Percentiles rank a stretch among this genome's conserved stretches.
These are phyloP conservation scores for Phragmatobia fuliginosa DNA, from an alignment of 2,888 invertebrate genomes.

Conservation along the genomic window DNA sequence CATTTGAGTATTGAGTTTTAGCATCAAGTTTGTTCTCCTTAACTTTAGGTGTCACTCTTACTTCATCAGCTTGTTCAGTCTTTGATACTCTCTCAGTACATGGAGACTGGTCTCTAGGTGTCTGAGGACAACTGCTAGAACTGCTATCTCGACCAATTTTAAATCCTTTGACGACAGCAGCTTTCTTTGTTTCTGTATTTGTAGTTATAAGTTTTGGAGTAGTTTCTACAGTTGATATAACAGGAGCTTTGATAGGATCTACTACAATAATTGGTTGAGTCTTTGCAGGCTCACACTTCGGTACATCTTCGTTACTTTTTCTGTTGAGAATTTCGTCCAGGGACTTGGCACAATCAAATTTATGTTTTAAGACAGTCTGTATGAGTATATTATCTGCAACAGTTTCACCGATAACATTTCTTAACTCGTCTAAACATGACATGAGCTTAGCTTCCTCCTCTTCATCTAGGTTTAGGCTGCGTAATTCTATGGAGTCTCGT, in stretches of 20 bases:
- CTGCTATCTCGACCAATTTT: constrained; percentile 73
- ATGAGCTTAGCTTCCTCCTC: constrained; percentile 91
- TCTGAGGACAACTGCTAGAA: constrained; percentile 71
- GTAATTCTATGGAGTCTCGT: constrained; percentile 82
- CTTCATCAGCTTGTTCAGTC: constrained; percentile 73
- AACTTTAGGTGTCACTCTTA: constrained; percentile 71
- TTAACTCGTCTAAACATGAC: constrained; percentile 94
- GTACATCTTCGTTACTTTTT: constrained; percentile 57
- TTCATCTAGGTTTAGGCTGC: constrained; percentile 86
- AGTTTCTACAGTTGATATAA: constrained; percentile 60
- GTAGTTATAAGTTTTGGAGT: constrained; percentile 75
- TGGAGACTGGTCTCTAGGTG: constrained; percentile 91
- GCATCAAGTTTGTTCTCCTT: constrained; percentile 88
- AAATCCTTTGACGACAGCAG: constrained; percentile 86
- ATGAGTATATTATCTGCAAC: constrained; percentile 91
- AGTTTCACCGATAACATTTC: constrained; percentile 92
- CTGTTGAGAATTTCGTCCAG: constrained; percentile 90
- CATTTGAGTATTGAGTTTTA: constrained; percentile 88
- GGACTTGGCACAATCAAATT: constrained; percentile 91
- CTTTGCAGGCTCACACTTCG: constrained; percentile 56
- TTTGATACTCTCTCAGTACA: constrained; percentile 86
- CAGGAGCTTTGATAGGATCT: constrained; percentile 66
- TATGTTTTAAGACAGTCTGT: constrained; percentile 89
- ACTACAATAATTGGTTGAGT: constrained; percentile 57
- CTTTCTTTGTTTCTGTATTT: constrained; percentile 76